phyloP scores from a whole-genome alignment of 2,113 vertebrate species.

The Vidua macroura region DNA sequence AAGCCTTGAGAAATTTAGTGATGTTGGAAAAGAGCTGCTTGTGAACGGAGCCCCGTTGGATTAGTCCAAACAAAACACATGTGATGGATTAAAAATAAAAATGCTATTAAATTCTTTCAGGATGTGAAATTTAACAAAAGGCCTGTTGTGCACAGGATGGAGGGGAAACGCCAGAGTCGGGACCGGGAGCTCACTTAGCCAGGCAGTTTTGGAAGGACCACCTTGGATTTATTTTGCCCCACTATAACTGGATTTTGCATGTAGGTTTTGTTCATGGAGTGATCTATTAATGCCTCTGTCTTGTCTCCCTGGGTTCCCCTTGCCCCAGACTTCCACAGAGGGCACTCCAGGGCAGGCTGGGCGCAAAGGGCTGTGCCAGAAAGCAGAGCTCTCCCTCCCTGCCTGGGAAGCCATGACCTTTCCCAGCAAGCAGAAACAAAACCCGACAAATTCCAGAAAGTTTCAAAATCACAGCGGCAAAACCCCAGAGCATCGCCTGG shows the following conservation, averaged over 20 bases:
- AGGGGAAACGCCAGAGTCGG: neutral
- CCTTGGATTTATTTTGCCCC: neutral
- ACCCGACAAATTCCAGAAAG: conserved; percentile 61
- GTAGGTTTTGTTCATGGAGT: rapidly evolving
- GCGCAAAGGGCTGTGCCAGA: neutral
- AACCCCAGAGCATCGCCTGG: conserved; percentile 40
- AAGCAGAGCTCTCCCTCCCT: conserved; percentile 27
- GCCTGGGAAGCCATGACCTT: conserved; percentile 36
- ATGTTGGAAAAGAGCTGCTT: conserved; percentile 35
- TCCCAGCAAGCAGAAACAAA: conserved; percentile 64
- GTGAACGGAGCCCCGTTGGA: neutral
- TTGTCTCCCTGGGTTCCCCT: neutral
- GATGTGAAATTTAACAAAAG: conserved; percentile 67
- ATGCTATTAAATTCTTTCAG: conserved; percentile 64
- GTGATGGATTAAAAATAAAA: conserved; percentile 70
- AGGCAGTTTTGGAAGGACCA: conserved; percentile 26
- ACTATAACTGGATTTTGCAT: neutral
- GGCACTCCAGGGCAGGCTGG: neutral
- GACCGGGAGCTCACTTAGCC: neutral
- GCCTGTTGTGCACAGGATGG: neutral
- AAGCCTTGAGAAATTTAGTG: conserved; percentile 29
- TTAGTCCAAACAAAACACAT: conserved; percentile 63
- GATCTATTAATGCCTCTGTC: neutral
- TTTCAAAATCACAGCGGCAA: conserved; percentile 49
- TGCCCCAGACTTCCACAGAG: rapidly evolving